Base-by-base conservation (phyloP, 2,113 vertebrate species). In the Columba janthina region DNA sequence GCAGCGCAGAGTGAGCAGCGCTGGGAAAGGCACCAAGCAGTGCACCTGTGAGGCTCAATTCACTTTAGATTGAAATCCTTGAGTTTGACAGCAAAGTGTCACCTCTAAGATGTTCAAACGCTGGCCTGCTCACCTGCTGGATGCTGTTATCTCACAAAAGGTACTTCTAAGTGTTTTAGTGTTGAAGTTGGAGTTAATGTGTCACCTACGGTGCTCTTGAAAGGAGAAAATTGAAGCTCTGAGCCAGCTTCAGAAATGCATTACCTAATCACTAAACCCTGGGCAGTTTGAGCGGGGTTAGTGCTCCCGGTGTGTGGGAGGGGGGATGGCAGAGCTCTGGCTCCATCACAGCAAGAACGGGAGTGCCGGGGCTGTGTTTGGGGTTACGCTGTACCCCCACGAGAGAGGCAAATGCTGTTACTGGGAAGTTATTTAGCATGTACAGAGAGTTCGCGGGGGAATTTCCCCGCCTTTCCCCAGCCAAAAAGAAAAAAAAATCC, bases 1-100 rank as follows among this genome's bases (percentile, higher is more conserved):
- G 40, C 46, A 15, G 24, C 0, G 7, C 32, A 21, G 50, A 31
- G 48, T 0, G 2, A 12, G 44, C 58, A n/a, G n/a, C 17, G 1
- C 15, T 4, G 11, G 36, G 1, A 4, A 6, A 2, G 0, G 0
- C 10, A 0, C 5, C 5, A 1, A 17, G 50, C 18, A 0, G 42
- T 1, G 31, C 4, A 7, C 15, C 31, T 3, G 4, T 9, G 4
- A 2, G 26, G n/a, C 72, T 26, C 4, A 17, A 3, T 3, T 61
- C 69, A 10, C 12, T 5, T 44, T 14, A 28, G n/a, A 9, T 5
- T 4, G 18, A n/a, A 42, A 28, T 14, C 56, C 42, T 51, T 8
- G 13, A 12, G 25, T 2, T 7, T 76, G 17, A 4, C 0, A 7
- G 54, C 26, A 11, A 16, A 11, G 40, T 6, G 50, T 9, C 51